Percentiles rank a stretch among this genome's conserved stretches.
Evolutionary conservation across 2,797 vertebrate genomes (phyloP).

Genomic region (Glyptemys insculpta): DNA sequence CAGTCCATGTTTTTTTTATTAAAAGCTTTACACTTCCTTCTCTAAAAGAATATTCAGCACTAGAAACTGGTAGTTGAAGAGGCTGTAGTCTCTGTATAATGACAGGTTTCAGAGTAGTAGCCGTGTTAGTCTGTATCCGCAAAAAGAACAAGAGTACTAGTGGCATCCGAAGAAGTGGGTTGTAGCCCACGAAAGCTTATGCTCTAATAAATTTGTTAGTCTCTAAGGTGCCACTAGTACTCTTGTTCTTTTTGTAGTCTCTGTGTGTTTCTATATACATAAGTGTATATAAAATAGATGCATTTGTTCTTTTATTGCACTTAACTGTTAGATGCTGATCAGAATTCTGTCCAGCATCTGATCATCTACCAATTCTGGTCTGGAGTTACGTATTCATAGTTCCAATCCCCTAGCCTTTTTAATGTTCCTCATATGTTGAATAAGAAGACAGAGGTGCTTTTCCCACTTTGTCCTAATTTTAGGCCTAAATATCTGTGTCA

Average conservation of each 20-base stretch:
- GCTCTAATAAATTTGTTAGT: too few relatives aligned
- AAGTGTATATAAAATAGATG: fast-evolving
- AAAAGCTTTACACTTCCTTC: slow-evolving; percentile 54
- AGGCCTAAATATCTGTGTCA: background rate
- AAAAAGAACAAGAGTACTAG: too few relatives aligned
- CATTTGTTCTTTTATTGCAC: background rate
- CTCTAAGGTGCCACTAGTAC: too few relatives aligned
- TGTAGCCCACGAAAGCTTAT: too few relatives aligned
- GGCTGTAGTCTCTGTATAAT: background rate
- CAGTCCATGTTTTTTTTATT: slow-evolving; percentile 52
- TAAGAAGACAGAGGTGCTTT: background rate
- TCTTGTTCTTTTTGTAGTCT: too few relatives aligned
- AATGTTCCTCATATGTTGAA: background rate
- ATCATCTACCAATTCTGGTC: background rate
- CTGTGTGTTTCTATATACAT: background rate
- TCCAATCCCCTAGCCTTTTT: background rate
- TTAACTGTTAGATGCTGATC: background rate
- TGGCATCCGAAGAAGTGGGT: too few relatives aligned
- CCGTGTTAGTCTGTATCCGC: too few relatives aligned
- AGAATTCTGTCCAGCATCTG: background rate
- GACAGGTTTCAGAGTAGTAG: too few relatives aligned
- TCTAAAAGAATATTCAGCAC: background rate
- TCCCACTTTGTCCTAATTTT: background rate
- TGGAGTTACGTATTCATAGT: background rate
- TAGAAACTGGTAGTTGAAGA: background rate